A percentile compares a stretch with the other conserved stretches of the same genome.
phyloP scores from a whole-genome alignment of 2,797 vertebrate genomes.

The Gymnothorax reevesii region DNA sequence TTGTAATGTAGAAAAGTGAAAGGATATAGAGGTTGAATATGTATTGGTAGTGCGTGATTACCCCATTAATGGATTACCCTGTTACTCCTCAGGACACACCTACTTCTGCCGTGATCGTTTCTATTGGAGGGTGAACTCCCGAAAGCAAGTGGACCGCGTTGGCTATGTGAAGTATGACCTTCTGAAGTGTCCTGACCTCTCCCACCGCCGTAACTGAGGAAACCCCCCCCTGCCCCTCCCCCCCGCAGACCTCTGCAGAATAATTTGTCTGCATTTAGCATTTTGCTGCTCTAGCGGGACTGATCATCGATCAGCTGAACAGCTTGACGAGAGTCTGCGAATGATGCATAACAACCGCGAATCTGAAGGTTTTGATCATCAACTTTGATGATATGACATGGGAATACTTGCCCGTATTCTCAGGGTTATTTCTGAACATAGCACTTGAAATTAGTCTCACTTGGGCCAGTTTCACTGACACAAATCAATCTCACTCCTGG shows the following conservation, averaged over 20 bases:
- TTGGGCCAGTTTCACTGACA: too few species aligned
- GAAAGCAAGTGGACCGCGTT: constrained; percentile 82
- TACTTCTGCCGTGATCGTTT: constrained; percentile 86
- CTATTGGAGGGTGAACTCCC: constrained; percentile 88
- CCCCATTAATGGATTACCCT: not conserved
- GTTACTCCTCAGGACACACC: constrained; percentile 70
- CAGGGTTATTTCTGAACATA: not conserved
- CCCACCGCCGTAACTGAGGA: constrained; percentile 42
- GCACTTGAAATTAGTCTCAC: not conserved
- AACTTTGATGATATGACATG: not conserved
- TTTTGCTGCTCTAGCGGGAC: not conserved
- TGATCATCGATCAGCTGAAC: constrained; percentile 21
- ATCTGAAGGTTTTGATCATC: not conserved
- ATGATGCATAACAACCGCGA: not conserved
- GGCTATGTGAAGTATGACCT: constrained; percentile 84
- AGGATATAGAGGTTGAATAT: not conserved
- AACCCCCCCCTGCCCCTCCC: not conserved
- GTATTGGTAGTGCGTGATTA: not conserved
- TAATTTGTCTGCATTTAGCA: not conserved
- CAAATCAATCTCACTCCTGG: too few species aligned
- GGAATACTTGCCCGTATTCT: not conserved
- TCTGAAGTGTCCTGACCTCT: constrained; percentile 77
- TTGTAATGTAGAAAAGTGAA: not conserved
- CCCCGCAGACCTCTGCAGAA: constrained; percentile 29
- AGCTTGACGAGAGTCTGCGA: not conserved